phyloP scores from a whole-genome alignment of 2,888 invertebrate species.

The Zaprionus obscuricornis region DNA sequence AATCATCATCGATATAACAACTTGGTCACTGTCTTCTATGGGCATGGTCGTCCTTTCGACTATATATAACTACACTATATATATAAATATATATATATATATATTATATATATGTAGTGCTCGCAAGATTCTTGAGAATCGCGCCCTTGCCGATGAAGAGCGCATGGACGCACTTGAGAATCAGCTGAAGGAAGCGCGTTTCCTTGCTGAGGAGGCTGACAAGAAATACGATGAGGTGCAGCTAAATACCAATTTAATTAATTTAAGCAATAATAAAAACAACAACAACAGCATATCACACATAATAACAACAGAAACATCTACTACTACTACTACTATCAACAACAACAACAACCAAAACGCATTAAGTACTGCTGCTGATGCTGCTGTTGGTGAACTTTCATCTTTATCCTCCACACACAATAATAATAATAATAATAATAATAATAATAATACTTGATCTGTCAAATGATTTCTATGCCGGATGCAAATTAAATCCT shows the following conservation, averaged over 20 bases:
- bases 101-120: conserved; percentile 87
- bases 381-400: conserved; percentile 70
- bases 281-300: conserved; percentile 66
- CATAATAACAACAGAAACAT: conserved; percentile 42
- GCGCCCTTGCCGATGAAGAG: conserved; percentile 99
- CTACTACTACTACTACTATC: conserved; percentile 38
- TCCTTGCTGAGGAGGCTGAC: conserved; percentile 99
- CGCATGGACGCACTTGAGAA: conserved; percentile 99
- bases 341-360: conserved; percentile 69
- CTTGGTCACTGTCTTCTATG: conserved; percentile 80
- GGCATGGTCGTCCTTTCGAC: conserved; percentile 63
- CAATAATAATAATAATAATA: conserved; percentile 59
- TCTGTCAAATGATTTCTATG: conserved; percentile 53
- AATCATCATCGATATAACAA: conserved; percentile 71
- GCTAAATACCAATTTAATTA: conserved; percentile 73
- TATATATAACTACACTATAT: conserved; percentile 1
- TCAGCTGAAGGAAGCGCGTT: conserved; percentile 99
- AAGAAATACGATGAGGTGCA: conserved; percentile 99
- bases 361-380: conserved; percentile 63
- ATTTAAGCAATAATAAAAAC: conserved; percentile 72
- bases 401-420: conserved; percentile 73
- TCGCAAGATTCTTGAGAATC: conserved; percentile 99
- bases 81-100: background rate
- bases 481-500: conserved; percentile 29
- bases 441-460: conserved; percentile 76